A percentile compares a stretch with the other conserved stretches of the same genome.
Evolutionary conservation across 1,140 invertebrate genomes (phyloP).

Genomic region (Drosophila micromelanica): DNA sequence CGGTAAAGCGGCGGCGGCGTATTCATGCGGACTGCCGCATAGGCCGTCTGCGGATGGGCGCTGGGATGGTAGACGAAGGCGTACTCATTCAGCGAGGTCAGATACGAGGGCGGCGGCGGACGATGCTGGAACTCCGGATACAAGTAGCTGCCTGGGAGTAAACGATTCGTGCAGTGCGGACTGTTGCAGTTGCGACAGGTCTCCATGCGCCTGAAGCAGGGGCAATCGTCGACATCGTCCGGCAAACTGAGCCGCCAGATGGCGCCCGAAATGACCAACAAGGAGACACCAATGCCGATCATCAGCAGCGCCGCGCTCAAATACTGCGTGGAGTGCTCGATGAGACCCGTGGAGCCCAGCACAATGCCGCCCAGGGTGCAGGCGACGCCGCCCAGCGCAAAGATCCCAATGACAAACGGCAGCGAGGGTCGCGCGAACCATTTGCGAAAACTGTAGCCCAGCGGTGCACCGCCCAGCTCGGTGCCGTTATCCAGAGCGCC

Average conservation of each 20-base stretch:
- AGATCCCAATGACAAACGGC: conserved; percentile 81
- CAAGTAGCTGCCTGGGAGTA: conserved; percentile 63
- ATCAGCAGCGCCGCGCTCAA: conserved; percentile 78
- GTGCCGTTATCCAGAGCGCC: conserved; percentile 1
- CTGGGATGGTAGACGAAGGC: conserved; percentile 67
- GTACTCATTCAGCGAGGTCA: conserved; percentile 77
- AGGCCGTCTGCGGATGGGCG: conserved; percentile 43
- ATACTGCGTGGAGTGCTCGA: conserved; percentile 81
- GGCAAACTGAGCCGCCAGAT: conserved; percentile 78
- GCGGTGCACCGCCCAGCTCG: conserved; percentile 14
- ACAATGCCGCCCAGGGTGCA: conserved; percentile 80
- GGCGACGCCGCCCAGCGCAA: conserved; percentile 77
- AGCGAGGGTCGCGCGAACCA: conserved; percentile 78
- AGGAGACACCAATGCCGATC: conserved; percentile 80
- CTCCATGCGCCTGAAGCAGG: conserved; percentile 72
- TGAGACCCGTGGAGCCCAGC: conserved; percentile 75
- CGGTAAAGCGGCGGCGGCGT: conserved; percentile 79
- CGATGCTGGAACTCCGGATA: conserved; percentile 80
- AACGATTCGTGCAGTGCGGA: conserved; percentile 71
- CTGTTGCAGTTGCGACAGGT: conserved; percentile 79
- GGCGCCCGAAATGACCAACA: conserved; percentile 77
- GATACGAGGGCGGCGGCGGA: conserved; percentile 78
- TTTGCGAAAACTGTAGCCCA: conserved; percentile 59
- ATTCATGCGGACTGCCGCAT: conserved; percentile 57
- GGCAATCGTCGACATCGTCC: conserved; percentile 73